Evolutionary conservation across 1,140 invertebrate genomes (phyloP), one percentile per base, ranked within the genome.

Genomic region (Mactra quadrangularis): DNA sequence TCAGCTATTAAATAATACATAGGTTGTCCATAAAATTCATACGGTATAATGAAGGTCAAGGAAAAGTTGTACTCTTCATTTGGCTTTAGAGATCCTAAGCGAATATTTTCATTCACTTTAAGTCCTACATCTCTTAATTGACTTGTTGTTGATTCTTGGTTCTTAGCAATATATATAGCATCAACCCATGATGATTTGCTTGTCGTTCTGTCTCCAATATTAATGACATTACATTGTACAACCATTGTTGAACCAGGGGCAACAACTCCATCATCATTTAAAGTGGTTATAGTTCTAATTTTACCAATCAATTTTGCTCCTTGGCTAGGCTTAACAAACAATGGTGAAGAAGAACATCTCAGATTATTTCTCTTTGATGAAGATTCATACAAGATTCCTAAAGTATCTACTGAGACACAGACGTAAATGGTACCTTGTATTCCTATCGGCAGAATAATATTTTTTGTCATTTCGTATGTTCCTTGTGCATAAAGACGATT

Each of bases 201-300:
- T 59, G 71, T 75, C 29, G 38, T 55, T 45, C 7, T 3, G n/a
- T 41, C 33, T 17, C 71, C 71, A 15, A 60, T 41, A 45, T 75
- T 75, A 22, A 17, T 17, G 11, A 75, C 53, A 11, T 0, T 38
- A 45, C 29, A 55, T n/a, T 25, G 3, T 22, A 72, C 19, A 33
- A 6, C 11, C 22, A 59, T 17, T 9, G 13, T 50, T 17, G 31
- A 41, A 4, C 71, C 71, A 22, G 53, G 22, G 9, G 29, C 31
- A 38, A 59, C 11, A 29, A 33, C 41, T 41, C 27, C 31, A 59
- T 22, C 59, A 1, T 59, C 31, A 27, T 3, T 57, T 1, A 35
- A 0, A 9, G 33, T 22, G 11, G 33, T 25, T 3, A 59, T 25
- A 17, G 6, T 53, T 19, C 22, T 53, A 0, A 75, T 22, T 13